Base-by-base conservation (phyloP, 2,797 vertebrate genomes). In the Alcedo atthis region DNA sequence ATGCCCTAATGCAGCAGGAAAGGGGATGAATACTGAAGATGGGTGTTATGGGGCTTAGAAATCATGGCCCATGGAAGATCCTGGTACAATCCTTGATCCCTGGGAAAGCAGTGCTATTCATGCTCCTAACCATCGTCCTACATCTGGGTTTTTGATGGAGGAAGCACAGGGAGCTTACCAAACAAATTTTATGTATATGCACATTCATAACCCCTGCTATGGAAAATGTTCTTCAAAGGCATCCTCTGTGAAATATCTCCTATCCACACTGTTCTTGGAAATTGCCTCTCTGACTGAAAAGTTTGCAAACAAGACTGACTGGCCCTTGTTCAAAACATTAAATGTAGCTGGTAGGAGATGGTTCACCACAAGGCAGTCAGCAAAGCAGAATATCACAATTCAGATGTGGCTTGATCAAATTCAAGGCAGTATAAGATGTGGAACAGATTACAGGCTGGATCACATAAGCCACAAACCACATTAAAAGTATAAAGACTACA, bases 381-480 rank as follows among this genome's bases (percentile, higher is more conserved):
- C 40, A 71, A 64, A 78, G 43, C 58, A 92, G 58, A 54, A 77
- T 81, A 59, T 92, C 81, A 55, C 43, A 61, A 45, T 64, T 94
- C 85, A 90, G 83, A 92, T 85, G 91, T 74, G 87, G 75, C 71
- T 91, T 20, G 12, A 89, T 88, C 88, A 93, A 83, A 93, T 46
- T 90, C 84, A 87, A 85, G 87, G 84, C 66, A 37, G 26, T 43
- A 9, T 33, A 80, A 94, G 88, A 94, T 95, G 59, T 89, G 88
- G 79, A 95, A 89, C 66, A 92, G 74, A 94, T 90, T 87, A 89
- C 28, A 79, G 69, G 19, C 79, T 83, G 63, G 87, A 95, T 93
- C 81, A 67, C 32, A 73, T 48, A 80, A 92, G 33, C 93, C 86
- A 78, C 85, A 94, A 92, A 81, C 93, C 89, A 95, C 89, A 94